A percentile compares a stretch with the other conserved stretches of the same genome.
These are phyloP conservation scores for Corvus hawaiiensis DNA, from an alignment of 2,113 vertebrate genomes.

Conservation along the genomic window DNA sequence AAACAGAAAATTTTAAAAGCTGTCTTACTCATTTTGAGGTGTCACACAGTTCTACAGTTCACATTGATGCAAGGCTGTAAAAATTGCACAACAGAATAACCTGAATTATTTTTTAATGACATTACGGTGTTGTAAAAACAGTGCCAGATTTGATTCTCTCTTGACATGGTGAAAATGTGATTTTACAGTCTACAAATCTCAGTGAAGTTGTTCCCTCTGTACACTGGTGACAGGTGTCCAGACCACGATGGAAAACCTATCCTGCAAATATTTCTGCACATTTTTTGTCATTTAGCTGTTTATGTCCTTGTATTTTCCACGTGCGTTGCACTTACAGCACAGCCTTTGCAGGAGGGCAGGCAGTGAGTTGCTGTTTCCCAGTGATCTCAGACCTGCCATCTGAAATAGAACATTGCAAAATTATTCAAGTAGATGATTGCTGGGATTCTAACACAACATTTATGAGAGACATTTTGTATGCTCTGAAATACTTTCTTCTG, in stretches of 20 bases:
- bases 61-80: background rate
- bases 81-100: background rate
- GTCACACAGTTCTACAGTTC: background rate
- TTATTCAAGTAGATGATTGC: background rate
- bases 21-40: background rate
- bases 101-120: background rate
- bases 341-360: background rate
- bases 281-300: background rate
- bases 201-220: background rate
- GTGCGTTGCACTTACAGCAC: background rate
- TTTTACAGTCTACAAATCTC: background rate
- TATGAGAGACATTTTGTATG: background rate
- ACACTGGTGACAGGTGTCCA: fast-evolving
- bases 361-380: background rate
- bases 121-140: background rate
- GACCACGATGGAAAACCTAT: background rate
- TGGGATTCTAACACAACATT: background rate
- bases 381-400: background rate
- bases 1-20: background rate
- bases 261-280: background rate
- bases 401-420: background rate
- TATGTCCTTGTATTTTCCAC: background rate
- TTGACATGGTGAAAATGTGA: background rate
- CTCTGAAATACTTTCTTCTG: background rate
- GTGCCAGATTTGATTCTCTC: background rate